phyloP scores from a whole-genome alignment of 2,113 vertebrate species.

The Lepus europaeus region DNA sequence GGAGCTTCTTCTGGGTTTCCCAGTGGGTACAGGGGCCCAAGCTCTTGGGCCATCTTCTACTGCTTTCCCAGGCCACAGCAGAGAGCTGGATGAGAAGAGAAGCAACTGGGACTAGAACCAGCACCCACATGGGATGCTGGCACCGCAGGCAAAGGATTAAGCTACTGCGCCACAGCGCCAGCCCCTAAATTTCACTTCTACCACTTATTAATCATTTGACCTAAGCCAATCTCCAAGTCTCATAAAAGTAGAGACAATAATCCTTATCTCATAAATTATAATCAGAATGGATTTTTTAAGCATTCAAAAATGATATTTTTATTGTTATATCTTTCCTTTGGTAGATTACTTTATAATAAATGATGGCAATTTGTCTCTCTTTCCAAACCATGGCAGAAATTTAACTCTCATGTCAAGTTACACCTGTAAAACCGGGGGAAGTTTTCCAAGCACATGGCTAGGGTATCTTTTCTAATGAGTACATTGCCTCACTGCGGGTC shows the following conservation, averaged over 20 bases:
- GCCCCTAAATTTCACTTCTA: background rate
- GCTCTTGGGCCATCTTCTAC: too few species aligned
- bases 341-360: constrained; percentile 31
- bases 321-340: background rate
- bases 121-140: too few species aligned
- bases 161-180: too few species aligned
- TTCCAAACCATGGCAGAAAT: constrained; percentile 43
- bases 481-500: background rate
- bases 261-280: background rate
- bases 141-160: too few species aligned
- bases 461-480: background rate
- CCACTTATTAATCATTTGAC: constrained; percentile 49
- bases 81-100: too few species aligned
- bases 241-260: constrained; percentile 50
- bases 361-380: background rate
- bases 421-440: background rate
- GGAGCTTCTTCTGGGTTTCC: too few species aligned
- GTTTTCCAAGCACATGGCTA: background rate
- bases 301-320: background rate
- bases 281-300: constrained; percentile 31
- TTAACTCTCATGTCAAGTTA: background rate
- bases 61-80: too few species aligned
- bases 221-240: background rate
- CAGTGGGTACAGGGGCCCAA: too few species aligned
- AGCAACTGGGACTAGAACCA: too few species aligned